These are phyloP conservation scores for Sorex fumeus DNA, from an alignment of 2,113 vertebrate species.

Conservation along the genomic window DNA sequence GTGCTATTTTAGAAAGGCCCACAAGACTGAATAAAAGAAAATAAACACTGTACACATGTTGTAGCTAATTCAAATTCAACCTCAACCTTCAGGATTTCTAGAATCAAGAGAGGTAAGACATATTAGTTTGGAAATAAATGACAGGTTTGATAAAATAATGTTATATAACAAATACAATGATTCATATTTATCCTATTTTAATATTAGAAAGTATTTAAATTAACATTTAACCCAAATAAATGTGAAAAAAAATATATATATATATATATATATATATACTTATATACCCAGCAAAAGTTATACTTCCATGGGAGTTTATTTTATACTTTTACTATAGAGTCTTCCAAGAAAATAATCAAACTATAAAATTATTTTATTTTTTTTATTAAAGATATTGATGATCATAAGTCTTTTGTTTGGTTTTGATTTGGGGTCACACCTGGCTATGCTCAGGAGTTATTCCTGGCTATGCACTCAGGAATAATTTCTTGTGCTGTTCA, in stretches of 20 bases:
- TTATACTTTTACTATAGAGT: constrained; percentile 26
- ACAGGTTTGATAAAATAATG: constrained; percentile 19
- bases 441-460: too few species aligned
- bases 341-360: constrained; percentile 11
- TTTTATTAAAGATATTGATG: not conserved
- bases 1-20: constrained; percentile 7
- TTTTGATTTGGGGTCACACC: too few species aligned
- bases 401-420: too few species aligned
- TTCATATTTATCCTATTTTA: not conserved
- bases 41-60: not conserved
- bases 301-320: not conserved
- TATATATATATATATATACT: not conserved
- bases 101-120: not conserved
- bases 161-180: not conserved
- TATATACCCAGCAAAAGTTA: not conserved
- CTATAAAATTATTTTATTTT: constrained; percentile 2
- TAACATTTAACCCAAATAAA: not conserved
- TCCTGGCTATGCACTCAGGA: too few species aligned
- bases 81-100: not conserved
- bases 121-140: constrained; percentile 35
- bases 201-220: not conserved
- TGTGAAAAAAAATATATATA: not conserved
- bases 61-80: not conserved
- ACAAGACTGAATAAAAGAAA: constrained; percentile 31
- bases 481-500: too few species aligned